Evolutionary conservation across 2,797 vertebrate genomes (phyloP).

Genomic region (Pantherophis alleghaniensis): DNA sequence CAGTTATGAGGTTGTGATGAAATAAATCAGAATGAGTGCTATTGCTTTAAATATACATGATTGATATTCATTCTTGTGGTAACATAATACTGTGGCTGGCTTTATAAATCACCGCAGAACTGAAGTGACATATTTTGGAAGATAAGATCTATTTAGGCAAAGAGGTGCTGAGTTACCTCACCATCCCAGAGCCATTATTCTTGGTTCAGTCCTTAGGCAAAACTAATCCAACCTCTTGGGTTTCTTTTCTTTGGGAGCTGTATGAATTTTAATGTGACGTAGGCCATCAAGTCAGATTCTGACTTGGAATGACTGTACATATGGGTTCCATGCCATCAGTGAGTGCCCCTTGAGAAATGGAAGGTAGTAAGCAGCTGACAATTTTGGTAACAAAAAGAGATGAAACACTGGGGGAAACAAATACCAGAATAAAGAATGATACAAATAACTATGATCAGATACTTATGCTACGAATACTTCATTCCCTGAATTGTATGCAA

Average conservation of each 20-base stretch:
- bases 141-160: slow-evolving; percentile 34
- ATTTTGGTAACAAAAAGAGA: slow-evolving; percentile 2
- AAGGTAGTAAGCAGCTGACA: neutral
- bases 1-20: slow-evolving; percentile 12
- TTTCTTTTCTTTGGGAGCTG: slow-evolving; percentile 1
- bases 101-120: slow-evolving; percentile 45
- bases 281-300: neutral
- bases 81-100: slow-evolving; percentile 43
- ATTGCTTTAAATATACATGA: slow-evolving; percentile 31
- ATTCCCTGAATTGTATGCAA: neutral
- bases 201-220: slow-evolving; percentile 40
- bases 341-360: slow-evolving; percentile 3
- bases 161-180: slow-evolving; percentile 27
- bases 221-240: slow-evolving; percentile 25
- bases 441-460: neutral
- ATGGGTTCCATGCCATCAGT: neutral
- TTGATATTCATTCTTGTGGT: slow-evolving; percentile 34
- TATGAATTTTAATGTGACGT: neutral
- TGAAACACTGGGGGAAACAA: neutral
- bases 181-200: slow-evolving; percentile 37
- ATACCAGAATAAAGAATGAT: neutral
- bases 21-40: slow-evolving; percentile 4
- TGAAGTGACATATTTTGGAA: slow-evolving; percentile 38
- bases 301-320: neutral
- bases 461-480: neutral